phyloP scores from a whole-genome alignment of 2,797 vertebrate genomes.

The Halcyon chelicuti region DNA sequence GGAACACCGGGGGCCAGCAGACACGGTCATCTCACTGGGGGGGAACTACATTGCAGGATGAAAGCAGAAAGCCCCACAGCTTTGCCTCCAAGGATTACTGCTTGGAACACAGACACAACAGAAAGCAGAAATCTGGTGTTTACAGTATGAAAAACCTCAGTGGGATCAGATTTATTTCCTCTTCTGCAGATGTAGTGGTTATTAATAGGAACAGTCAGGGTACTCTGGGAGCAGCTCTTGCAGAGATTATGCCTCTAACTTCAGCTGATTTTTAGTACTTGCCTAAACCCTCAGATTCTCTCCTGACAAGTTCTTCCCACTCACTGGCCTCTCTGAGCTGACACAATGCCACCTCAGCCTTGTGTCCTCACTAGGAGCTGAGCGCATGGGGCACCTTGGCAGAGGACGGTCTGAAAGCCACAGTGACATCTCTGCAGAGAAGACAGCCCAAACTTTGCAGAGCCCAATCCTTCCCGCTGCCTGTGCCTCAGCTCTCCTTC shows the following conservation, averaged over 20 bases:
- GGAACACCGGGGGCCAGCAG: neutral
- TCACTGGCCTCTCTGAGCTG: neutral
- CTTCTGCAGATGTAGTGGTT: neutral
- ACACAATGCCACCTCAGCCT: neutral
- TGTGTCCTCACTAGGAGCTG: neutral
- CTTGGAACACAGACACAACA: neutral
- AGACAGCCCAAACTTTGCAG: neutral
- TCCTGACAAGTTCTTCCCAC: neutral
- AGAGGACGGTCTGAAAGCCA: neutral
- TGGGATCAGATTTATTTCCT: slow-evolving; percentile 1
- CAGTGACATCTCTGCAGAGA: neutral
- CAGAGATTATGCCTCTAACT: neutral
- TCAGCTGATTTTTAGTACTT: neutral
- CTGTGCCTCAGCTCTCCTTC: neutral
- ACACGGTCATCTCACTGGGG: neutral
- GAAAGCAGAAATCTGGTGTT: neutral
- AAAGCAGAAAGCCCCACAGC: neutral
- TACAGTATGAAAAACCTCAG: neutral
- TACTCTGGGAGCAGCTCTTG: neutral
- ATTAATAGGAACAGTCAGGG: slow-evolving; percentile 41
- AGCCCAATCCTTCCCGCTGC: neutral
- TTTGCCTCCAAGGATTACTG: neutral
- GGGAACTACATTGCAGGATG: neutral
- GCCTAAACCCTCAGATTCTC: neutral
- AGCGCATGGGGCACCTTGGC: fast-evolving